Evolutionary conservation across 1,140 invertebrate species (phyloP).

Genomic region (Nebria ingens): DNA sequence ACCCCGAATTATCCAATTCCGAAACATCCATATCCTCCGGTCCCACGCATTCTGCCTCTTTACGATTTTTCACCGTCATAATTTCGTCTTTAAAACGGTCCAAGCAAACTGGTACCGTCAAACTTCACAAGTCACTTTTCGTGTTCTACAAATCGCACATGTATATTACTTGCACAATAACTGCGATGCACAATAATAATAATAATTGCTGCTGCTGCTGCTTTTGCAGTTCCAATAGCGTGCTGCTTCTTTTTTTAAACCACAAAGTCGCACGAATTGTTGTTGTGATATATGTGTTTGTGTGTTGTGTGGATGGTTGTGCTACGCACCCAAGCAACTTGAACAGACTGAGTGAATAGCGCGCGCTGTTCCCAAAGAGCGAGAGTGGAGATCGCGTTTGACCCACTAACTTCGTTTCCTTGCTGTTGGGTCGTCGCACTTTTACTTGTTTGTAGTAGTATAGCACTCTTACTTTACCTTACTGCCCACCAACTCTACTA

Average conservation of each 20-base stretch:
- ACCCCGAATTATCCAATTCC: conserved; percentile 24
- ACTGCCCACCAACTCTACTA: conserved; percentile 8
- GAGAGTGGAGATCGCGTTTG: conserved; percentile 15
- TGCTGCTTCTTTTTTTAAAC: no score
- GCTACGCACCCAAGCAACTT: not conserved
- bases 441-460: not conserved
- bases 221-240: no score
- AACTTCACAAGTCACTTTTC: no score
- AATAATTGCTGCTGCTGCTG: no score
- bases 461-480: not conserved
- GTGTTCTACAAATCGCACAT: no score
- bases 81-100: no score
- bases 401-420: conserved; percentile 34
- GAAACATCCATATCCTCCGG: conserved; percentile 18
- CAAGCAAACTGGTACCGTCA: no score
- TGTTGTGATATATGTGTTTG: no score
- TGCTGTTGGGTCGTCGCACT: conserved; percentile 12
- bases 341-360: conserved; percentile 20
- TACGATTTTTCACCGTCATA: conserved; percentile 35
- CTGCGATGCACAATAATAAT: no score
- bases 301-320: no score
- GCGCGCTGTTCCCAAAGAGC: conserved; percentile 13
- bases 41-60: conserved; percentile 30
- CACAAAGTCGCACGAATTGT: no score
- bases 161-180: no score